Evolutionary conservation across 2,113 vertebrate species (phyloP).

Genomic region (Saccopteryx bilineata): DNA sequence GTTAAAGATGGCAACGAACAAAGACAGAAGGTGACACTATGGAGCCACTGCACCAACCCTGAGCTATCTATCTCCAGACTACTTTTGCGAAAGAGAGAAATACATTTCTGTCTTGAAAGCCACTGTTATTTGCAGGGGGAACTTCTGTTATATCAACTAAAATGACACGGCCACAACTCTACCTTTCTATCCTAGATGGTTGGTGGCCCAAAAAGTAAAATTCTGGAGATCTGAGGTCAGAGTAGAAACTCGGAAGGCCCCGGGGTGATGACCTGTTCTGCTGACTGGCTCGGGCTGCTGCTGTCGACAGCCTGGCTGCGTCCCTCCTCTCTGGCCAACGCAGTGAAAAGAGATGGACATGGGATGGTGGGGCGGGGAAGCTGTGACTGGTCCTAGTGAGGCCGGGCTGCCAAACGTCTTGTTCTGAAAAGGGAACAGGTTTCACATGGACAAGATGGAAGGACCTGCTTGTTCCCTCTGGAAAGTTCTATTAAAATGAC

Average conservation of each 20-base stretch:
- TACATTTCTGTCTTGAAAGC: background rate
- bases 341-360: conserved; percentile 70
- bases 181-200: background rate
- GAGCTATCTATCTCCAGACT: background rate
- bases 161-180: background rate
- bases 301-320: background rate
- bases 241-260: background rate
- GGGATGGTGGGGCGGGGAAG: conserved; percentile 75
- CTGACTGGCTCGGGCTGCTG: background rate
- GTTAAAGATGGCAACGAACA: background rate
- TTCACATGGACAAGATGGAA: conserved; percentile 84
- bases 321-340: conserved; percentile 63
- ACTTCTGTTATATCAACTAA: background rate
- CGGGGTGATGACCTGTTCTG: background rate
- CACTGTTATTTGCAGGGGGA: background rate
- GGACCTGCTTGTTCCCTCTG: conserved; percentile 87
- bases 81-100: background rate
- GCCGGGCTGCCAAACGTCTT: conserved; percentile 83
- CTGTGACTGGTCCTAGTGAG: conserved; percentile 81
- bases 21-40: background rate
- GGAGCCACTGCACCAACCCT: background rate
- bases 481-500: conserved; percentile 89
- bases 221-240: background rate
- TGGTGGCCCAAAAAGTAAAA: background rate
- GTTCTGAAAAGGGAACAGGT: conserved; percentile 86